Base-by-base conservation (phyloP, 1,140 invertebrate genomes). In the Lepeophtheirus salmonis region DNA sequence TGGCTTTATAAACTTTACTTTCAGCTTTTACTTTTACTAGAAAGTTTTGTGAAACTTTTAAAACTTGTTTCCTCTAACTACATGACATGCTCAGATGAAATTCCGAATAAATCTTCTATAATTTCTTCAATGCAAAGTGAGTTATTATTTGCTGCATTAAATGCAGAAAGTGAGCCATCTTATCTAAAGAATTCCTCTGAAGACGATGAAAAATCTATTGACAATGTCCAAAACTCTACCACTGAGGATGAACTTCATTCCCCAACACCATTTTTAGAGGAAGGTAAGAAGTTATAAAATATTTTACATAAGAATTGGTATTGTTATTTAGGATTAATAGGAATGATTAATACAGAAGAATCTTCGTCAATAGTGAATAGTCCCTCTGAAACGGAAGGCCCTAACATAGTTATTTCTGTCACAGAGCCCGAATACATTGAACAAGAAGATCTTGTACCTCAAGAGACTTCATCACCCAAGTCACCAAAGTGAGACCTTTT, bases 1-100 rank as follows among this genome's bases (percentile, higher is more conserved):
- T 79, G 82, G 52, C 73, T 95, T 10, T 94, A 95, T 71, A 91
- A 91, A 68, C 75, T 97, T 2, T 86, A 94, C 68, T 94, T 97
- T 67, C 92, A 97, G 69, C 74, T 96, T 13, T 72, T 95, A 10
- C 70, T 95, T 20, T 73, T 97, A 1, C 79, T 92, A 52, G 90
- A 97, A 72, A 85, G 86, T 16, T 89, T 87, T 65, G 83, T 86
- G 67, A 95, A 95, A 73, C 83, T 96, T 77, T 75, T 90, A 56
- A 70, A 73, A 0, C 74, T 78, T 0, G 70, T 84, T n/a, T 73
- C 74, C 14, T 70, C 70, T 13, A 75, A 76, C 4, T 72, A 78
- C 14, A 62, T 66, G 48, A 64, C 66, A n/a, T 63, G 66, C 62
- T 67, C 69, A 64, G 56, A 62, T 10, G 51, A 41, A 3, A 50